phyloP scores from a whole-genome alignment of 2,888 invertebrate species.

The Nemapogon koenigi region DNA sequence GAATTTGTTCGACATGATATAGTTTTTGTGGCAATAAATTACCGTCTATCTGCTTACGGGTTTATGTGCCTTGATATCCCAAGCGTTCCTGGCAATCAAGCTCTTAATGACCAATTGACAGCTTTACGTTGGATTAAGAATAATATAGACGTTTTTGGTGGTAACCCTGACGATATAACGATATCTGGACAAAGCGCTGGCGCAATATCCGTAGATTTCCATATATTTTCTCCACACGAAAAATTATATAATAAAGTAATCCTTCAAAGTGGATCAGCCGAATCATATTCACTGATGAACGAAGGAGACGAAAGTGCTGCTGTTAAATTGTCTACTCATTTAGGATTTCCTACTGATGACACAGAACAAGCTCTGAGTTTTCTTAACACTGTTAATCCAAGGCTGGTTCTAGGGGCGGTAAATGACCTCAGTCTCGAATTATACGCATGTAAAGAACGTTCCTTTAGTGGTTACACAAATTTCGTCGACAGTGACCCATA shows the following conservation, averaged over 20 bases:
- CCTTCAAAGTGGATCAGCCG: conserved; percentile 45
- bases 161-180: conserved; percentile 31
- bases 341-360: conserved; percentile 37
- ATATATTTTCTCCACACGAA: conserved; percentile 40
- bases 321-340: conserved; percentile 34
- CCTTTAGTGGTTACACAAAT: conserved; percentile 25
- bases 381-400: conserved; percentile 19
- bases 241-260: conserved; percentile 48
- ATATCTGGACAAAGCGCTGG: conserved; percentile 38
- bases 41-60: conserved; percentile 36
- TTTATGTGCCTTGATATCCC: conserved; percentile 35
- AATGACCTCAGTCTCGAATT: conserved; percentile 9
- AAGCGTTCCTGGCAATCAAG: conserved; percentile 35
- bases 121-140: conserved; percentile 36
- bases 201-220: conserved; percentile 29
- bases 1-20: conserved; percentile 32
- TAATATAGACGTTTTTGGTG: conserved; percentile 36
- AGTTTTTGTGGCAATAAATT: conserved; percentile 35
- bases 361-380: conserved; percentile 38
- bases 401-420: conserved; percentile 9
- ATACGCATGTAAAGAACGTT: conserved; percentile 27
- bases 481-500: conserved; percentile 25
- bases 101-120: conserved; percentile 33
- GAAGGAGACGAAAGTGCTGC: conserved; percentile 35
- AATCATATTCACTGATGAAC: conserved; percentile 38